Evolutionary conservation across 2,888 invertebrate species (phyloP), one percentile per base, ranked within the genome.

Genomic region (Lepidochrysops patricia): DNA sequence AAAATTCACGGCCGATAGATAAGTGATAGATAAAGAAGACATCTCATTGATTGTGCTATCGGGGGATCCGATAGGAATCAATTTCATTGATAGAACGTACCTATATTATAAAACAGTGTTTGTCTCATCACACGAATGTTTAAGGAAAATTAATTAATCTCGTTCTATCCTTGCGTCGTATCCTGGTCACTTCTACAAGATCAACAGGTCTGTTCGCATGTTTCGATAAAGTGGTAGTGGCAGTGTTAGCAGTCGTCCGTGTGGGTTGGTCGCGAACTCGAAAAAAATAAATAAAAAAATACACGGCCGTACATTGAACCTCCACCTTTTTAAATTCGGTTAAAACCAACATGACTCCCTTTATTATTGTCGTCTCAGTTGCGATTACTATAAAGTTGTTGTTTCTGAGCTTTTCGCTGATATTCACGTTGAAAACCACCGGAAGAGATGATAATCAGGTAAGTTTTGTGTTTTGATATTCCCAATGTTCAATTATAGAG

Each of bases 341-440:
- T 23, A 29, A 58, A 52, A 58, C 13, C 25, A 77, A 70, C 80
- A 57, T 29, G 29, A 57, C 57, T 29, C 57, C 83, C 32, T 84
- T 84, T 67, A 66, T 84, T 62, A 80, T 84, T 66, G 84, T 84
- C 58, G 82, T 82, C 63, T 78, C 80, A 6, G 78, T 83, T 23
- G 84, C 84, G 5, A 76, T 84, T 49, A 77, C 81, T 52, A 50
- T 83, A 50, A 84, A 84, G 67, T 68, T 84, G 63, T 64, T 83
- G 66, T 84, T 84, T 66, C 69, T 84, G 64, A 80, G 79, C 74
- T 82, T 84, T 63, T 84, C 84, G 3, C 68, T 84, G 66, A 84
- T 83, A 25, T 77, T 81, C 64, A 85, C 85, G 4, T 62, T 84
- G 60, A 82, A 82, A 29, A 57, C 29, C 57, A 57, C 57, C 15